These are phyloP conservation scores for Muscina levida DNA, from an alignment of 2,888 invertebrate species.

Conservation along the genomic window DNA sequence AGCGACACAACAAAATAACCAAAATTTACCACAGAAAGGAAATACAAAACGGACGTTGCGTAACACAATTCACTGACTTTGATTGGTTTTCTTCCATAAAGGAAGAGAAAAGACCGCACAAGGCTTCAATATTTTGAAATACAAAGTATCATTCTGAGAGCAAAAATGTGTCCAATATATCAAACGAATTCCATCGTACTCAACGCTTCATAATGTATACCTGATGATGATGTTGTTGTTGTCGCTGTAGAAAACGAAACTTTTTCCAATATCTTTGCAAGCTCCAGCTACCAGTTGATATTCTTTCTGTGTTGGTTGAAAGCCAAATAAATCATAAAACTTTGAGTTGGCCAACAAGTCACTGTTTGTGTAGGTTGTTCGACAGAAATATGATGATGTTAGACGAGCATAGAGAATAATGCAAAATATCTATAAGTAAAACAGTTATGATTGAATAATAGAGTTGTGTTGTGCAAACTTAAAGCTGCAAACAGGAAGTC, in stretches of 20 bases:
- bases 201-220: neutral
- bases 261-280: too few species aligned
- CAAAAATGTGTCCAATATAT: neutral
- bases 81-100: too few species aligned
- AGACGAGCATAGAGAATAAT: conserved; percentile 27
- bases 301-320: neutral
- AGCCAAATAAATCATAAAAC: conserved; percentile 50
- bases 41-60: too few species aligned
- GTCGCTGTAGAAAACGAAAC: neutral
- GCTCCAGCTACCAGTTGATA: conserved; percentile 26
- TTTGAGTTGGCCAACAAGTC: neutral
- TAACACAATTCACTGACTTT: too few species aligned
- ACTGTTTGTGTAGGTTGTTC: conserved; percentile 11
- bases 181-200: too few species aligned
- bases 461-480: neutral
- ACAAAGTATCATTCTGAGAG: too few species aligned
- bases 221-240: neutral
- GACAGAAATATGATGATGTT: conserved; percentile 36
- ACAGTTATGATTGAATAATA: conserved; percentile 52
- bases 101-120: neutral
- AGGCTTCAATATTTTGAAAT: conserved; percentile 5
- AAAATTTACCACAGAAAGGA: too few species aligned
- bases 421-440: conserved; percentile 51
- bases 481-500: too few species aligned
- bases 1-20: too few species aligned